These are phyloP conservation scores for Gobio occitaniae DNA, from an alignment of 2,797 vertebrate genomes.

Conservation along the genomic window DNA sequence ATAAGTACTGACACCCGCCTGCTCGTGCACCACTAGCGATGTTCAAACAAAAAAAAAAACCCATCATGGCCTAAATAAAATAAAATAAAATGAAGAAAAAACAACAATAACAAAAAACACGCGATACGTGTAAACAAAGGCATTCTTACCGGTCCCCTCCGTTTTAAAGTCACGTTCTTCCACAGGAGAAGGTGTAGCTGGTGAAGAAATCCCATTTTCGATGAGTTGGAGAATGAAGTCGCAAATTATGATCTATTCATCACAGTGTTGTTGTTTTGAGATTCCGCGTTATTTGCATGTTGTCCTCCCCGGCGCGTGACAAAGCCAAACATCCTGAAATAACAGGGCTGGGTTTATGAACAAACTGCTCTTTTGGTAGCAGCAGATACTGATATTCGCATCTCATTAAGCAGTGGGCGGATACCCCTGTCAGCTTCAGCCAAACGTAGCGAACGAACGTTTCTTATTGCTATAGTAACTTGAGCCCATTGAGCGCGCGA, in stretches of 20 bases:
- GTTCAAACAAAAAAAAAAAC: background rate
- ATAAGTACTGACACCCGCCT: conserved; percentile 49
- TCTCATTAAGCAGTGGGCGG: conserved; percentile 45
- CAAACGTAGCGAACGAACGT: conserved; percentile 8
- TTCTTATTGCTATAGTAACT: conserved; percentile 24
- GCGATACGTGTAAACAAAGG: background rate
- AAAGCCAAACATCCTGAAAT: conserved; percentile 37
- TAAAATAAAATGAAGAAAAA: background rate
- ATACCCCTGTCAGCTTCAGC: conserved; percentile 28
- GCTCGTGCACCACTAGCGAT: conserved; percentile 25
- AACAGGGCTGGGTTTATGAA: conserved; percentile 30
- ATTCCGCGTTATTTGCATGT: background rate
- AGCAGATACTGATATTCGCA: conserved; percentile 33
- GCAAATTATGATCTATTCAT: conserved; percentile 51
- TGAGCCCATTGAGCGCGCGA: conserved; percentile 1
- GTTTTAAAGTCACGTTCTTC: conserved; percentile 92
- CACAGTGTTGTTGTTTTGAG: conserved; percentile 39
- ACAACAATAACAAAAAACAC: background rate
- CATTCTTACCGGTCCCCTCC: conserved; percentile 88
- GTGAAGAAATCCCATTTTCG: conserved; percentile 90
- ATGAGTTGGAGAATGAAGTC: conserved; percentile 49
- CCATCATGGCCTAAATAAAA: conserved; percentile 41
- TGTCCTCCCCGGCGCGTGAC: conserved; percentile 20
- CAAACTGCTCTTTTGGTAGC: conserved; percentile 33
- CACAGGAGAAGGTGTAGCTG: conserved; percentile 93